Conservation (phyloP, 2,888 invertebrate genomes). For the Caenorhabditis sp. region DNA sequence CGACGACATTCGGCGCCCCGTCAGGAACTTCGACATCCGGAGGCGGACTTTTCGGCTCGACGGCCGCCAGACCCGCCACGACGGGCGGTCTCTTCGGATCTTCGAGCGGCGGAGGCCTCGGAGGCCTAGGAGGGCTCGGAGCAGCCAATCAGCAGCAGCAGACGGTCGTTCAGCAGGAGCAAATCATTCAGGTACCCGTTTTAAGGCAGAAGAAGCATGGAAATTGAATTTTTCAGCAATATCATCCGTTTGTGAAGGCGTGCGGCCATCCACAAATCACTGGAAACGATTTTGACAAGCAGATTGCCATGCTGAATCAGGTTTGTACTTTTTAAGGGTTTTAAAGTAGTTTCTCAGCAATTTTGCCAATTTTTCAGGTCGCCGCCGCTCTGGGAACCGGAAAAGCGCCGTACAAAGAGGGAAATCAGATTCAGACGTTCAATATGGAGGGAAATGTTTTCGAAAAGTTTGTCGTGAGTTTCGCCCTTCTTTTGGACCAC, state of each 20-base stretch:
- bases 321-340: not conserved
- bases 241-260: constrained; percentile 48
- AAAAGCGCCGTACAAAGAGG: constrained; percentile 69
- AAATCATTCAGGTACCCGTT: constrained; percentile 20
- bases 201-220: not conserved
- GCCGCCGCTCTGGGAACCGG: constrained; percentile 79
- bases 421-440: constrained; percentile 61
- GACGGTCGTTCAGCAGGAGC: constrained; percentile 20
- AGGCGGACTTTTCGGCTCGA: constrained; percentile 24
- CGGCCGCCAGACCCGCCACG: constrained; percentile 10
- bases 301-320: constrained; percentile 46
- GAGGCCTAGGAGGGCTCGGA: constrained; percentile 23
- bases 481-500: not conserved
- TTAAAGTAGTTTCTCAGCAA: not conserved
- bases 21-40: constrained; percentile 25
- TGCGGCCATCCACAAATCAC: constrained; percentile 45
- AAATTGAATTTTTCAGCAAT: constrained; percentile 24
- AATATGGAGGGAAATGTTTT: constrained; percentile 81
- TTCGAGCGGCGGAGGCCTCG: not conserved
- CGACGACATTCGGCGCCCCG: constrained; percentile 32
- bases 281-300: constrained; percentile 48
- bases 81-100: not conserved
- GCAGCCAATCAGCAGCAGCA: constrained; percentile 34
- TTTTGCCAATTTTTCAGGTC: constrained; percentile 72
- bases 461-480: constrained; percentile 41